Base-by-base conservation (phyloP, 2,113 vertebrate genomes). In the Columba janthina region DNA sequence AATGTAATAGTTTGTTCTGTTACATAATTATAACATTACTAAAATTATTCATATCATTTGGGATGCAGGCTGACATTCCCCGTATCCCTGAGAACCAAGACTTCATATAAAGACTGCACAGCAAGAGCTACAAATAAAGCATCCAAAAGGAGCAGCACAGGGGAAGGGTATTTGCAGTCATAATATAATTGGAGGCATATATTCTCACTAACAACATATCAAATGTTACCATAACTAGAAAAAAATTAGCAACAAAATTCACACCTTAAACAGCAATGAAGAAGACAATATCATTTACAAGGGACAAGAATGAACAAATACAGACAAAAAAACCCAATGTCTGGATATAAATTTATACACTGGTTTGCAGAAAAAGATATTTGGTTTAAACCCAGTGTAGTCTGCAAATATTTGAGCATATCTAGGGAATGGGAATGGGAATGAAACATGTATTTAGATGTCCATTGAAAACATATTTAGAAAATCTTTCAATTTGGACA, bases 181-280 rank as follows among this genome's bases (percentile, higher is more conserved):
- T 14, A 0, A 0, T 19, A 6, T 26, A 11, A 25, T 48, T 77
- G 26, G 36, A 64, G 22, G 1, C 20, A 32, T 22, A 7, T 12
- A 19, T 53, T 73, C 36, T 74, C 44, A 20, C 32, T 1, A 2
- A 57, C 21, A 20, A 20, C 11, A 5, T 16, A 26, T 8, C 2
- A 4, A 62, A 61, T 4, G 2, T 25, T n/a, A 54, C 29, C 10
- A 15, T 4, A 10, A 71, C 20, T 12, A 80, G 22, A 10, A 54
- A 60, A 65, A 57, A 16, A 5, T 5, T 21, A 40, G 2, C 34
- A 74, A 18, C 31, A 40, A 34, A 38, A 54, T 11, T 66, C 28
- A 82, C 32, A 60, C 15, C 34, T n/a, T 28, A 60, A 72, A 26
- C 5, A 64, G 42, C 18, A 79, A 9, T 0, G 0, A 31, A 11